Conservation (phyloP, 1,140 invertebrate species). For the Eubasilissa regina region DNA sequence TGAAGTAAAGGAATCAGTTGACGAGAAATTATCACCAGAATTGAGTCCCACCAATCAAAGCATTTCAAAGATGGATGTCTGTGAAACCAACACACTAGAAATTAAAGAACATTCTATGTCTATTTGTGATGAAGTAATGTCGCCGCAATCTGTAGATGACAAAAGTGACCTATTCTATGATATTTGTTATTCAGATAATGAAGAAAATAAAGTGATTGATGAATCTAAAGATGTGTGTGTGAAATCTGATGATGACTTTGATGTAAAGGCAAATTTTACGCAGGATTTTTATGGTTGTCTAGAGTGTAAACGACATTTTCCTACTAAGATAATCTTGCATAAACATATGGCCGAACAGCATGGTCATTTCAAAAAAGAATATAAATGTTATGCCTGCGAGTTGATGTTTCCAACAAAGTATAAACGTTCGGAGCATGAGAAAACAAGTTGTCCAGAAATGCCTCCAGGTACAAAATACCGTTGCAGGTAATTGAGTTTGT, state of each 20-base stretch:
- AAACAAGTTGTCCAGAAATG: constrained; percentile 14
- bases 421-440: constrained; percentile 9
- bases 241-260: constrained; percentile 23
- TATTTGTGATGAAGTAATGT: neutral
- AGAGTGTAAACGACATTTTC: constrained; percentile 18
- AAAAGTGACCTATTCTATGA: neutral
- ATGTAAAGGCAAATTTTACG: constrained; percentile 19
- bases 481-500: constrained; percentile 1
- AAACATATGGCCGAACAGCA: constrained; percentile 25
- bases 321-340: neutral
- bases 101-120: neutral
- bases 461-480: constrained; percentile 29
- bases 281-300: constrained; percentile 30
- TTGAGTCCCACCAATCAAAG: no score
- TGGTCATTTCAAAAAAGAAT: neutral
- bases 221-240: neutral
- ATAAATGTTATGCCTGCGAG: constrained; percentile 29
- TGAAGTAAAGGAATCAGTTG: neutral
- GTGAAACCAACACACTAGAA: neutral
- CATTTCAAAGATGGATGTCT: neutral
- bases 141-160: neutral
- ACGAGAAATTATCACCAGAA: no score
- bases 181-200: constrained; percentile 5
- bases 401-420: constrained; percentile 21
- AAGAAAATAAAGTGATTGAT: constrained; percentile 1